phyloP scores from a whole-genome alignment of 2,888 invertebrate species.

The Ceramica pisi region DNA sequence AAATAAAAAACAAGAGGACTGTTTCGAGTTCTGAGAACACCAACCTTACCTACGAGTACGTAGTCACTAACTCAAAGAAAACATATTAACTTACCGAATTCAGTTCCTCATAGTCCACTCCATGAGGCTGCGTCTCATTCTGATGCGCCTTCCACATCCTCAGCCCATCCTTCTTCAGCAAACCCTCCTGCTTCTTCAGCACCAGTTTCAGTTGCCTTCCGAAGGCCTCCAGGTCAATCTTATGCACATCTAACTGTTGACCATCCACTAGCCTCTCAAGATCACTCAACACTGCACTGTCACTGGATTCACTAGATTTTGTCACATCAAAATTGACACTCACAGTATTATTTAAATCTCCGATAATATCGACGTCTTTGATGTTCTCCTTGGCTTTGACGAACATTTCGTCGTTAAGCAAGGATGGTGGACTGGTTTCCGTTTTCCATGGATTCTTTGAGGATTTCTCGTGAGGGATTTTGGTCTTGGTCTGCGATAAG shows the following conservation, averaged over 20 bases:
- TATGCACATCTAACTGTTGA: constrained; percentile 90
- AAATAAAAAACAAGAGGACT: too few relatives aligned
- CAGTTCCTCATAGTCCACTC: constrained; percentile 95
- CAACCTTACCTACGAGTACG: too few relatives aligned
- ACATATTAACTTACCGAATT: constrained; percentile 91
- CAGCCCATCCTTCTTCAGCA: constrained; percentile 94
- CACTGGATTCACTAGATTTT: constrained; percentile 85
- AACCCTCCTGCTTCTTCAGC: constrained; percentile 94
- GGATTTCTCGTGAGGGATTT: constrained; percentile 84
- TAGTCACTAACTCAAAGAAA: background rate
- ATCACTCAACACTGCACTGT: constrained; percentile 75
- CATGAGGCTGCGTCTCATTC: constrained; percentile 94
- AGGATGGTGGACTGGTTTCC: constrained; percentile 80
- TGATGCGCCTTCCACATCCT: constrained; percentile 95
- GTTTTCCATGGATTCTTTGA: constrained; percentile 77
- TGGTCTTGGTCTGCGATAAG: constrained; percentile 72
- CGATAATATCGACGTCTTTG: constrained; percentile 86
- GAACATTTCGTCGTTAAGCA: constrained; percentile 88
- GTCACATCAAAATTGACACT: constrained; percentile 83
- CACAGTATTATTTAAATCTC: constrained; percentile 86
- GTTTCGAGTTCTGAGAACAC: too few relatives aligned
- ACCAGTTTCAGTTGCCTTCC: constrained; percentile 94
- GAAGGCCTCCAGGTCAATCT: constrained; percentile 95
- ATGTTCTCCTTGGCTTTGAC: constrained; percentile 80
- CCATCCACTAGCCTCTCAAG: constrained; percentile 79